These are phyloP conservation scores for Napeogenes sylphis DNA, from an alignment of 2,888 invertebrate species.

Conservation along the genomic window DNA sequence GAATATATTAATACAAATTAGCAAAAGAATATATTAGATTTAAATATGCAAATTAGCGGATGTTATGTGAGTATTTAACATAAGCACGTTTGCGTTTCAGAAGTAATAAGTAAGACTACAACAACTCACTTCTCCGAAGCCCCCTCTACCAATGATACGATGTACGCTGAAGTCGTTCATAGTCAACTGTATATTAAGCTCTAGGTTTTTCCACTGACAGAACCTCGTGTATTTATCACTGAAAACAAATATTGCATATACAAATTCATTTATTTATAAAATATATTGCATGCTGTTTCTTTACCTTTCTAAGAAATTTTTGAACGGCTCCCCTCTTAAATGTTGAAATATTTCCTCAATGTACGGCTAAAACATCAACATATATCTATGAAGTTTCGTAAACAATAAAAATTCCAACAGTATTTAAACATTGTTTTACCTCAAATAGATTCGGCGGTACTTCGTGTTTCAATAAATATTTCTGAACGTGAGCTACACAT, in stretches of 20 bases:
- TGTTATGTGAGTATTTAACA: too few species aligned
- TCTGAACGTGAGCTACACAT: constrained; percentile 98
- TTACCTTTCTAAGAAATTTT: constrained; percentile 98
- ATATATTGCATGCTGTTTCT: constrained; percentile 5
- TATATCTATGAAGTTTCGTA: background rate
- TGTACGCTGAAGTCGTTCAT: constrained; percentile 99
- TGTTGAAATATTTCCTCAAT: constrained; percentile 99
- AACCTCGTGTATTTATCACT: constrained; percentile 99
- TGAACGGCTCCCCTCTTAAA: constrained; percentile 97
- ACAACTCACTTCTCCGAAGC: constrained; percentile 90
- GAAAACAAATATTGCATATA: constrained; percentile 58
- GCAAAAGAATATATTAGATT: too few species aligned
- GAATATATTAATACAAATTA: too few species aligned
- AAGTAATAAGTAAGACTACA: background rate
- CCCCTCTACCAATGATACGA: constrained; percentile 98
- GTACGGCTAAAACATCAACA: constrained; percentile 89
- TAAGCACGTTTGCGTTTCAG: too few species aligned
- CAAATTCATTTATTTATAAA: background rate
- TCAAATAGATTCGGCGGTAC: constrained; percentile 98
- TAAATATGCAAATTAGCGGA: too few species aligned
- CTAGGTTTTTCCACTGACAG: constrained; percentile 99
- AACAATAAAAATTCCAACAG: background rate
- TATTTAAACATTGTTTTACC: constrained; percentile 73
- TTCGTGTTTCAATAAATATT: constrained; percentile 97
- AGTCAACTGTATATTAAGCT: constrained; percentile 99